These are phyloP conservation scores for Agrypnia vestita DNA, from an alignment of 1,140 invertebrate species.

Conservation along the genomic window DNA sequence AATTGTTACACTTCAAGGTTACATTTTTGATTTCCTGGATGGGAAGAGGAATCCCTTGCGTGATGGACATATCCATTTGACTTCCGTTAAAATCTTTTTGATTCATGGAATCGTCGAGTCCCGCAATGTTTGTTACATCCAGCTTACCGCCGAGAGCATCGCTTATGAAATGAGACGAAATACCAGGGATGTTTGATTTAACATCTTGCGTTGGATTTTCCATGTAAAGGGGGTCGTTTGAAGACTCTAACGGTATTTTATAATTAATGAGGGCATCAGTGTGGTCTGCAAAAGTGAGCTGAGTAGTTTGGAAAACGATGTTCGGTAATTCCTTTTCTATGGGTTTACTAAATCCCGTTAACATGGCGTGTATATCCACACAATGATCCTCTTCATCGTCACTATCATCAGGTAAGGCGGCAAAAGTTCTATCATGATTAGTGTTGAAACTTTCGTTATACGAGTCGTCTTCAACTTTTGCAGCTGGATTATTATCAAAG, in stretches of 20 bases:
- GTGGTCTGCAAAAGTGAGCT: conserved; percentile 47
- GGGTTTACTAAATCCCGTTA: conserved; percentile 22
- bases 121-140: conserved; percentile 15
- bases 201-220: not conserved
- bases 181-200: not conserved
- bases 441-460: conserved; percentile 8
- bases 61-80: conserved; percentile 51
- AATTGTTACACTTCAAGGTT: conserved; percentile 2
- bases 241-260: conserved; percentile 40
- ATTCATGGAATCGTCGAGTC: not conserved
- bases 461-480: conserved; percentile 6
- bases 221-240: conserved; percentile 6
- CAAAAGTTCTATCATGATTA: conserved; percentile 51
- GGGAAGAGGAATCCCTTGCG: conserved; percentile 27
- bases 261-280: conserved; percentile 58
- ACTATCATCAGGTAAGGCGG: conserved; percentile 20
- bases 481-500: not conserved
- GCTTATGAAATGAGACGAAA: not conserved
- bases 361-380: conserved; percentile 46
- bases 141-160: not conserved
- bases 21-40: conserved; percentile 38
- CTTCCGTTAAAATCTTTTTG: conserved; percentile 36
- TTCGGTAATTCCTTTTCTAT: conserved; percentile 41
- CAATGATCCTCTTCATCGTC: conserved; percentile 53
- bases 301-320: conserved; percentile 32